Evolutionary conservation across 2,888 invertebrate genomes (phyloP).

Genomic region (Gordius sp.): DNA sequence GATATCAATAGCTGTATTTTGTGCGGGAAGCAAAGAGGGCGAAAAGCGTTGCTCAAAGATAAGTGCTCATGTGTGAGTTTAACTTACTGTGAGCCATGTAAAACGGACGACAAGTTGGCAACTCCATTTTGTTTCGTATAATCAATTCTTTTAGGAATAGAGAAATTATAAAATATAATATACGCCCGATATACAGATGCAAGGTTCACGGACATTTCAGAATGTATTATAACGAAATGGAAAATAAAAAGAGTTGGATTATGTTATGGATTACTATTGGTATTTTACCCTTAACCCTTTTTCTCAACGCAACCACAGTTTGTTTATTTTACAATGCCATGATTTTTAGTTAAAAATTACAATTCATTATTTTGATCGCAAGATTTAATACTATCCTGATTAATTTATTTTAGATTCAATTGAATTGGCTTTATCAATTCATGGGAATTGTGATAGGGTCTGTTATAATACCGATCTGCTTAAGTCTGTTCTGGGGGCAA

Average conservation of each 20-base stretch:
- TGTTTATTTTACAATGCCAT: conserved; percentile 22
- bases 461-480: conserved; percentile 27
- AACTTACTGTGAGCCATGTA: conserved; percentile 25
- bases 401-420: conserved; percentile 22
- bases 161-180: not conserved
- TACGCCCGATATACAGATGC: conserved; percentile 24
- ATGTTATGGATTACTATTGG: conserved; percentile 25
- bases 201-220: conserved; percentile 25
- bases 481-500: conserved; percentile 28
- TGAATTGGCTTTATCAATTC: conserved; percentile 28
- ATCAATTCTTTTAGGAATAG: not conserved
- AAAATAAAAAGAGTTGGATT: conserved; percentile 27
- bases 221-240: conserved; percentile 26
- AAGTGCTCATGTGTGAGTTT: conserved; percentile 27
- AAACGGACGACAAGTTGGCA: conserved; percentile 25
- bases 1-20: conserved; percentile 28
- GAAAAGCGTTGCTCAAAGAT: conserved; percentile 26
- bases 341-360: too few species aligned
- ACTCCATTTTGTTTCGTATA: not conserved
- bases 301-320: conserved; percentile 23
- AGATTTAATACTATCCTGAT: not conserved
- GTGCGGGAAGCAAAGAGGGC: conserved; percentile 26
- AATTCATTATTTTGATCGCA: not conserved
- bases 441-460: conserved; percentile 29
- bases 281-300: conserved; percentile 27